phyloP scores from a whole-genome alignment of 1,140 invertebrate genomes.

The Nasonia giraulti region DNA sequence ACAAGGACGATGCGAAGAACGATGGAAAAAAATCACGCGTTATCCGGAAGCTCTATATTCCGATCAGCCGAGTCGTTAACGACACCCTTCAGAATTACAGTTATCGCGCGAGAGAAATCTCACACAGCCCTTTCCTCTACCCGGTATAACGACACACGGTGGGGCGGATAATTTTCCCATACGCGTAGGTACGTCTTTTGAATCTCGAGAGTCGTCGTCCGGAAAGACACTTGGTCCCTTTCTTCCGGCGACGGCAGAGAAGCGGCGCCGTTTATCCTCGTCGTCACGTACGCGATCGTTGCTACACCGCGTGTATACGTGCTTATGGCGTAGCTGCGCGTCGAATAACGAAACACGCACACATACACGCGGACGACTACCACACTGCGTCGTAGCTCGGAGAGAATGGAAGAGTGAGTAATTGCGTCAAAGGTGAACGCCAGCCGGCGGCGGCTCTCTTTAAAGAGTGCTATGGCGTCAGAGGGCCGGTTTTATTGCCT shows the following conservation, averaged over 20 bases:
- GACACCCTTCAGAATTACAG: neutral
- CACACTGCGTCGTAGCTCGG: neutral
- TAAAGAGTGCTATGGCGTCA: constrained; percentile 8
- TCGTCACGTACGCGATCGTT: constrained; percentile 61
- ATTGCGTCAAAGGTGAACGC: constrained; percentile 39
- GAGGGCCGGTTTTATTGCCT: constrained; percentile 23
- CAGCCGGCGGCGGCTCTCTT: neutral
- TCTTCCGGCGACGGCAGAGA: neutral
- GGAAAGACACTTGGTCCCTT: constrained; percentile 33
- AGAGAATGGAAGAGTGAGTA: constrained; percentile 20
- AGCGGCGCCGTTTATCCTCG: constrained; percentile 60
- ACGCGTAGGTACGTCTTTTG: constrained; percentile 62
- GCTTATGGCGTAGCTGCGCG: constrained; percentile 6
- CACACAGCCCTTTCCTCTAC: constrained; percentile 48
- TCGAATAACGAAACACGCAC: constrained; percentile 25
- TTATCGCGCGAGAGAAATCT: neutral
- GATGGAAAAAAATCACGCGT: constrained; percentile 50
- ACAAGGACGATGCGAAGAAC: constrained; percentile 59
- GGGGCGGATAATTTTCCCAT: constrained; percentile 68
- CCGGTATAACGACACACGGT: constrained; percentile 55
- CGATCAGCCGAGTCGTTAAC: neutral
- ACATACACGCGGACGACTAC: neutral
- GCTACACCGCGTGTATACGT: constrained; percentile 9
- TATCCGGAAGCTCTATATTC: neutral
- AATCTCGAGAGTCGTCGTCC: constrained; percentile 59